Conservation (phyloP, 1,140 invertebrate genomes). For the Drosophila auraria region DNA sequence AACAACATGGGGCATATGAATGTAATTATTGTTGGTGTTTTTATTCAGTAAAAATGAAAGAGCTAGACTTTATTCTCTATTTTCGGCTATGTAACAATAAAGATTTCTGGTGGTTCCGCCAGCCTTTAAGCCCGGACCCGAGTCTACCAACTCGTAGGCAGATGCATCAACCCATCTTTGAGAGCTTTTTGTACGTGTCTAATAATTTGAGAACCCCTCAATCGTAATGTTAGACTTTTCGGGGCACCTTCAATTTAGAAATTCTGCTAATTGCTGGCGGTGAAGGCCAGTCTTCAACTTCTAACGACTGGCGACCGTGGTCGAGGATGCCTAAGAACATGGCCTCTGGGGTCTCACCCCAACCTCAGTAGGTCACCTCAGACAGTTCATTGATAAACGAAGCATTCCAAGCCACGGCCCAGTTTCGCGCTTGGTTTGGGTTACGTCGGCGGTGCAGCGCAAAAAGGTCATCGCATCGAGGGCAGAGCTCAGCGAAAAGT, state of each 20-base stretch:
- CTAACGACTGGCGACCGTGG: conserved; percentile 30
- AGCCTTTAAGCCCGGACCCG: too few species aligned
- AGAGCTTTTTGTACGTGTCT: background rate
- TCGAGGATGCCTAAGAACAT: conserved; percentile 14
- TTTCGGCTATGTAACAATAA: too few species aligned
- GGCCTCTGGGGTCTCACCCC: conserved; percentile 9
- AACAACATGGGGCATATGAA: too few species aligned
- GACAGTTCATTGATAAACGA: conserved; percentile 67
- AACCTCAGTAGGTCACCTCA: conserved; percentile 58
- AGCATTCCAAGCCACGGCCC: conserved; percentile 67
- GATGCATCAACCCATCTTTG: too few species aligned
- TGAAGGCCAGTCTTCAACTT: conserved; percentile 1
- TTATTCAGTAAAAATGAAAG: too few species aligned
- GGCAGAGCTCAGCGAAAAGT: conserved; percentile 78
- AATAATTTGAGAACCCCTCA: background rate
- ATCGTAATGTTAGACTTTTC: background rate
- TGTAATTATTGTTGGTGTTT: too few species aligned
- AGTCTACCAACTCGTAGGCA: too few species aligned
- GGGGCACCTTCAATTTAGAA: background rate
- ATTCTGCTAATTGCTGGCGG: conserved; percentile 1
- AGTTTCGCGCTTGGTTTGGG: conserved; percentile 44
- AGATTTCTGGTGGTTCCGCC: too few species aligned
- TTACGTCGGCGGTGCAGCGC: conserved; percentile 18
- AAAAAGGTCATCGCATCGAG: conserved; percentile 78
- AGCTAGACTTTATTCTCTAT: too few species aligned